phyloP scores from a whole-genome alignment of 2,797 vertebrate species.

The Squalus acanthias region DNA sequence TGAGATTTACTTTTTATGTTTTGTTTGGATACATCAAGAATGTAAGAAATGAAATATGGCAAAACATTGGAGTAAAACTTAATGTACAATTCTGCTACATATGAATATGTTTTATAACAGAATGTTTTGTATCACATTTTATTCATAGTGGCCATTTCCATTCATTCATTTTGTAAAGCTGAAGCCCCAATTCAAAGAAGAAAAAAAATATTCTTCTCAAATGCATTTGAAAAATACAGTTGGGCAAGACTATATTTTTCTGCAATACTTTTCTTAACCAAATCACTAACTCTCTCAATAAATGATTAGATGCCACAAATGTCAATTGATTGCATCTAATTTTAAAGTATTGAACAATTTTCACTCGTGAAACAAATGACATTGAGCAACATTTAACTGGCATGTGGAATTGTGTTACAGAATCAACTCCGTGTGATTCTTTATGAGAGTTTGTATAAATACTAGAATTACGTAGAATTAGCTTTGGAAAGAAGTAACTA shows the following conservation, averaged over 20 bases:
- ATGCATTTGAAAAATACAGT: background rate
- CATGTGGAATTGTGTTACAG: constrained; percentile 68
- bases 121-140: background rate
- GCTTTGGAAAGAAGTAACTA: constrained; percentile 72
- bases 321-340: constrained; percentile 35
- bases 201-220: background rate
- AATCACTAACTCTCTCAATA: constrained; percentile 3
- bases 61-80: constrained; percentile 8
- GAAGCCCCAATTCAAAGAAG: background rate
- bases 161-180: background rate
- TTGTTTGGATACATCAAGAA: background rate
- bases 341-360: constrained; percentile 68
- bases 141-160: background rate
- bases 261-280: constrained; percentile 23
- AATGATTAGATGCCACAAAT: constrained; percentile 1
- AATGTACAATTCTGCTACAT: background rate
- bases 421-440: constrained; percentile 76
- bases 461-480: constrained; percentile 77
- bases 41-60: background rate
- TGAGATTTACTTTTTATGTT: background rate
- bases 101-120: background rate
- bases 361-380: constrained; percentile 65
- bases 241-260: background rate
- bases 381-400: constrained; percentile 74
- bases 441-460: constrained; percentile 77